A percentile compares a stretch with the other conserved stretches of the same genome.
These are phyloP conservation scores for Spicauda simplicius DNA, from an alignment of 2,888 invertebrate species.

Conservation along the genomic window DNA sequence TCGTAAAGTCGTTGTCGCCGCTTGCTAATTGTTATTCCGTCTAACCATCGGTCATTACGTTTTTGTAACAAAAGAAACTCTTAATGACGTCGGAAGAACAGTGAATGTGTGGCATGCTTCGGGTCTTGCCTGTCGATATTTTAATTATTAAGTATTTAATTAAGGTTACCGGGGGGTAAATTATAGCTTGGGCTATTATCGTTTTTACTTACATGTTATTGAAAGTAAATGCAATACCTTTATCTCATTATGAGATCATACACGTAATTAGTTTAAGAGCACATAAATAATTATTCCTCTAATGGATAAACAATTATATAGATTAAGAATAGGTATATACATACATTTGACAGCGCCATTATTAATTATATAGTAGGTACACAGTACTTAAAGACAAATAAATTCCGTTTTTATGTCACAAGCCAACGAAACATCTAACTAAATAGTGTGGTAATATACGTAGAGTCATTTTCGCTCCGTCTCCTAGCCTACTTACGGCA, in stretches of 20 bases:
- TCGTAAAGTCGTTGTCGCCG: constrained; percentile 51
- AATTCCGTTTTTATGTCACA: not conserved
- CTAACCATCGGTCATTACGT: constrained; percentile 35
- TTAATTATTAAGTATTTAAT: constrained; percentile 35
- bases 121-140: constrained; percentile 30
- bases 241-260: not conserved
- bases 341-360: no score
- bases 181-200: constrained; percentile 9
- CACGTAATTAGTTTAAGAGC: no score
- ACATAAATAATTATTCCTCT: no score
- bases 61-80: constrained; percentile 23
- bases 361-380: no score
- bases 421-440: not conserved
- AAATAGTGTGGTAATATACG: not conserved
- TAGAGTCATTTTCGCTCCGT: not conserved
- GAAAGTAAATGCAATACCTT: not conserved
- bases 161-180: constrained; percentile 25
- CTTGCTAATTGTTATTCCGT: constrained; percentile 42
- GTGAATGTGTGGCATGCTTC: constrained; percentile 12
- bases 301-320: no score
- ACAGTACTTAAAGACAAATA: no score
- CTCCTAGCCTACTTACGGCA: constrained; percentile 52
- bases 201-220: not conserved
- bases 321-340: no score
- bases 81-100: constrained; percentile 21